A percentile compares a stretch with the other conserved stretches of the same genome.
These are phyloP conservation scores for Proteles cristata DNA, from an alignment of 2,113 vertebrate genomes.

Conservation along the genomic window DNA sequence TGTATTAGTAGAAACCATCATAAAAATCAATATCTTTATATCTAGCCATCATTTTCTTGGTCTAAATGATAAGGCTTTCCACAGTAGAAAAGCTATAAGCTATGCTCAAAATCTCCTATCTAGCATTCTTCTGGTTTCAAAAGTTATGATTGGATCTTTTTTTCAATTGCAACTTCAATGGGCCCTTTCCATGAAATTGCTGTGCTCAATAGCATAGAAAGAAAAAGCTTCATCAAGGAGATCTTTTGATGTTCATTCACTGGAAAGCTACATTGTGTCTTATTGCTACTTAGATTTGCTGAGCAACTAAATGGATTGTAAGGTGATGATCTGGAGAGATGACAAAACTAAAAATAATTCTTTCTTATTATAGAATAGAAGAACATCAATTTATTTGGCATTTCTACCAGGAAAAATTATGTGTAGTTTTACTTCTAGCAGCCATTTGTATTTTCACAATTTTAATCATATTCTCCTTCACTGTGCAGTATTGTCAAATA, in stretches of 20 bases:
- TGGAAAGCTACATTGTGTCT: not conserved
- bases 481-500: not conserved
- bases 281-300: conserved; percentile 35
- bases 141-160: conserved; percentile 44
- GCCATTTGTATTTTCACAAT: not conserved
- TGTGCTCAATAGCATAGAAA: conserved; percentile 20
- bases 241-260: conserved; percentile 45
- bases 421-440: not conserved
- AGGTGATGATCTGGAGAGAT: conserved; percentile 48
- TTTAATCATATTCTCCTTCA: conserved; percentile 7
- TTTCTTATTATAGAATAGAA: not conserved
- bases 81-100: conserved; percentile 23
- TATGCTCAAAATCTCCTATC: not conserved
- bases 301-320: conserved; percentile 31
- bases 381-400: not conserved
- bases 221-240: conserved; percentile 41
- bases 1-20: not conserved
- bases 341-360: conserved; percentile 21
- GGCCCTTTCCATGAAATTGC: conserved; percentile 17
- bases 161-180: conserved; percentile 42
- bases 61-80: not conserved
- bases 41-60: not conserved
- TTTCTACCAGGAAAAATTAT: not conserved
- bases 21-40: not conserved
- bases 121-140: not conserved